Evolutionary conservation across 2,113 vertebrate species (phyloP).

Genomic region (Indicator maculatus): DNA sequence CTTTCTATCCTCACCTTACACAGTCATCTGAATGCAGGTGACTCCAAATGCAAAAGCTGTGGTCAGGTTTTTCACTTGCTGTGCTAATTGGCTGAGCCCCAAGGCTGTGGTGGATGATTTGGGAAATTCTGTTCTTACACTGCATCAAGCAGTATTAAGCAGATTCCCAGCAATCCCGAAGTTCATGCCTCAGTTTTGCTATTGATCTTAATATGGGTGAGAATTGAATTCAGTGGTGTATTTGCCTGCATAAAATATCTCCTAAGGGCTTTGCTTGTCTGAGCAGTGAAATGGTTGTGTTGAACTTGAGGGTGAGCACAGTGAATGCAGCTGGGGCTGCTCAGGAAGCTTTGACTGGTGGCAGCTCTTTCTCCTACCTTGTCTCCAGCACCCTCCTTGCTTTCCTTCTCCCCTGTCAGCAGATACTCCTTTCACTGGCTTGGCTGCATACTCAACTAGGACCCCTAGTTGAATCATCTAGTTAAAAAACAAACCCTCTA

Average conservation of each 20-base stretch:
- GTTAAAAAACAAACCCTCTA: neutral
- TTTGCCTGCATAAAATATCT: neutral
- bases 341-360: neutral
- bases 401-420: rapidly evolving
- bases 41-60: neutral
- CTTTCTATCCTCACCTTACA: neutral
- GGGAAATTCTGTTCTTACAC: neutral
- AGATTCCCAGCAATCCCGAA: neutral
- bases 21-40: neutral
- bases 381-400: rapidly evolving
- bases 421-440: neutral
- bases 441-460: neutral
- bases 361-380: neutral
- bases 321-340: neutral
- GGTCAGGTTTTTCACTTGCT: neutral
- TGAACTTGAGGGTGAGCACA: neutral
- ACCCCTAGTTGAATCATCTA: neutral
- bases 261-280: neutral
- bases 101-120: neutral
- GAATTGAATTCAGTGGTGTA: neutral
- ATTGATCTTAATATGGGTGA: neutral
- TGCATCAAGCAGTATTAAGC: neutral
- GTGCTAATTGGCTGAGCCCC: neutral
- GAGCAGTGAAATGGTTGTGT: neutral
- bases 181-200: neutral